phyloP scores from a whole-genome alignment of 2,113 vertebrate genomes.

The Scolopax mira region DNA sequence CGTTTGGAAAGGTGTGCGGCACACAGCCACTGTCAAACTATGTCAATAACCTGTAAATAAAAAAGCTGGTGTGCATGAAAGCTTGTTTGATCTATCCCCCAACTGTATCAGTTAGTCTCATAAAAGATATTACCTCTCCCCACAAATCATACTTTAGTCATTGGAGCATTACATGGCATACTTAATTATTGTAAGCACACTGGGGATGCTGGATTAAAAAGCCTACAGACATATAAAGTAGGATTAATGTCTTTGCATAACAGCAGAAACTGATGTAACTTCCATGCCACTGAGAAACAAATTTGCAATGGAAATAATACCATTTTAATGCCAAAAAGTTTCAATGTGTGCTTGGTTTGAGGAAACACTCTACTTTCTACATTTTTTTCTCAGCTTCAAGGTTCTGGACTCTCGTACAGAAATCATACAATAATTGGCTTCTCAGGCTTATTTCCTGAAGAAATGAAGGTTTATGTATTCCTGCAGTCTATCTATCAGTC shows the following conservation, averaged over 20 bases:
- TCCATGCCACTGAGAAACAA: not conserved
- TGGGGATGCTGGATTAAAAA: constrained; percentile 42
- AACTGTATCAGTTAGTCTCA: not conserved
- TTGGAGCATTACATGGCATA: constrained; percentile 3
- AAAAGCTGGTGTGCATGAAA: not conserved
- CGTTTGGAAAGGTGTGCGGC: not conserved
- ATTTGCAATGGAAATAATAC: not conserved
- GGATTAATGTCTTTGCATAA: constrained; percentile 36
- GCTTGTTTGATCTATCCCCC: not conserved
- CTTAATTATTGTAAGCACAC: constrained; percentile 45
- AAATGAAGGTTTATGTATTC: constrained; percentile 14
- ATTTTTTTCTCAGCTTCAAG: constrained; percentile 1
- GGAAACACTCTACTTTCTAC: not conserved
- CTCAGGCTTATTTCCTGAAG: not conserved
- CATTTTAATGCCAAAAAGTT: not conserved
- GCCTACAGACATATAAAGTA: constrained; percentile 30
- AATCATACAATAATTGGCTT: not conserved
- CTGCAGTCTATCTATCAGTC: not conserved
- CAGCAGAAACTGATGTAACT: not conserved
- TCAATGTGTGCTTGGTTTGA: not conserved
- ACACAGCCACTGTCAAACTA: not conserved
- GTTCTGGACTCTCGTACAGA: not conserved
- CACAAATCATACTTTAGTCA: constrained; percentile 28
- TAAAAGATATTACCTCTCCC: constrained; percentile 2
- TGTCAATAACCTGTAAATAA: not conserved